These are phyloP conservation scores for Cebidichthys violaceus DNA, from an alignment of 2,113 vertebrate genomes.

Conservation along the genomic window DNA sequence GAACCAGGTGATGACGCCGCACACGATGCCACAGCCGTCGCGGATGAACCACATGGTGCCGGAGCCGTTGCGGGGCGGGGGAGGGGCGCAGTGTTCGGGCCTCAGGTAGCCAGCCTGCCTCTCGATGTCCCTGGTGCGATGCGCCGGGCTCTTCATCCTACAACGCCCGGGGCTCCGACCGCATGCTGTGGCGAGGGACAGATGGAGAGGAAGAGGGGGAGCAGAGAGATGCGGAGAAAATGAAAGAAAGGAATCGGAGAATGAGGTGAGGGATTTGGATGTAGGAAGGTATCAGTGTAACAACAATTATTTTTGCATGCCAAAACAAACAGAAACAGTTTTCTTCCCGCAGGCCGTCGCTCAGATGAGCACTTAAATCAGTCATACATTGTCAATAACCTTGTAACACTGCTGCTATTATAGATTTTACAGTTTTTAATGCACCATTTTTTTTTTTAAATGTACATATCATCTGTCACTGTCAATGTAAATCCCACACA, in stretches of 20 bases:
- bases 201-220: slow-evolving; percentile 24
- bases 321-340: neutral
- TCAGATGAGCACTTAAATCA: neutral
- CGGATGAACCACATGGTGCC: slow-evolving; percentile 97
- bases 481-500: neutral
- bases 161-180: slow-evolving; percentile 82
- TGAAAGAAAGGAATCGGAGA: slow-evolving; percentile 23
- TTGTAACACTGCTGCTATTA: neutral
- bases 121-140: slow-evolving; percentile 96
- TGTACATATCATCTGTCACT: neutral
- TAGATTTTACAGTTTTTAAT: neutral
- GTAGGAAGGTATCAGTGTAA: neutral
- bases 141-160: slow-evolving; percentile 91
- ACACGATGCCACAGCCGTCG: slow-evolving; percentile 95
- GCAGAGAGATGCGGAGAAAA: slow-evolving; percentile 30
- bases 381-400: neutral
- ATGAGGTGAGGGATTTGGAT: neutral
- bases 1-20: slow-evolving; percentile 95
- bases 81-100: slow-evolving; percentile 93
- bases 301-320: neutral
- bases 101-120: slow-evolving; percentile 93
- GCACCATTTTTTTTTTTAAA: neutral
- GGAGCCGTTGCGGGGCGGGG: slow-evolving; percentile 81
- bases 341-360: neutral
- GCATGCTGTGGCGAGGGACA: slow-evolving; percentile 81